Evolutionary conservation across 2,797 vertebrate genomes (phyloP), one percentile per base, ranked within the genome.

Genomic region (Schizothorax lantsangensis): DNA sequence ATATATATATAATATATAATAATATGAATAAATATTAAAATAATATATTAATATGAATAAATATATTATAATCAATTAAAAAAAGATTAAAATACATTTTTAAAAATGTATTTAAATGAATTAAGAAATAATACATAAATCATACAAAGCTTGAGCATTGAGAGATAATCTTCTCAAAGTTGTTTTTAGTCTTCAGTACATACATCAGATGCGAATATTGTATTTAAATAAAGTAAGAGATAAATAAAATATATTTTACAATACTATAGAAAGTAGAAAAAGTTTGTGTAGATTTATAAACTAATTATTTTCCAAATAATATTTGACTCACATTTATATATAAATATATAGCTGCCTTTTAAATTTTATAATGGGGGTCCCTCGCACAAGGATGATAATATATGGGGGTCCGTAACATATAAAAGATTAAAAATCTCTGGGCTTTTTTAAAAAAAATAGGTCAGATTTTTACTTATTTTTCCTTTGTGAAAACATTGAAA

Each of bases 91-190:
- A 14, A 47, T 14, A 14, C 14, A 47, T 47, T 4, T 43, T 4
- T 17, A 17, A 15, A 15, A 6, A 15, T 47, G 1, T 47, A 3
- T 23, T 57, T 57, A 19, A 57, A 36, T 19, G 9, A 4, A 9
- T 17, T 2, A 9, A 36, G 19, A 21, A 38, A 69, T 30, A 15
- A 38, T 69, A 36, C 2, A 52, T 52, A 17, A 52, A 49, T 17
- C 47, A 0, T 49, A 49, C 47, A 99, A 96, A 99, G 98, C 92
- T 98, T 98, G 96, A 99, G 98, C 91, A 98, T 96, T 88, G 97
- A 99, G 93, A 97, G 98, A 97, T 99, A 96, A 87, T 85, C 21
- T 33, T 0, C 21, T 38, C 71, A 77, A n/a, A 43, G 4, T 85
- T 69, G 85, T 21, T 83, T 78, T 52, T 10, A 26, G 10, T 12